These are phyloP conservation scores for Vicugna pacos DNA, from an alignment of 2,113 vertebrate genomes.

Conservation along the genomic window DNA sequence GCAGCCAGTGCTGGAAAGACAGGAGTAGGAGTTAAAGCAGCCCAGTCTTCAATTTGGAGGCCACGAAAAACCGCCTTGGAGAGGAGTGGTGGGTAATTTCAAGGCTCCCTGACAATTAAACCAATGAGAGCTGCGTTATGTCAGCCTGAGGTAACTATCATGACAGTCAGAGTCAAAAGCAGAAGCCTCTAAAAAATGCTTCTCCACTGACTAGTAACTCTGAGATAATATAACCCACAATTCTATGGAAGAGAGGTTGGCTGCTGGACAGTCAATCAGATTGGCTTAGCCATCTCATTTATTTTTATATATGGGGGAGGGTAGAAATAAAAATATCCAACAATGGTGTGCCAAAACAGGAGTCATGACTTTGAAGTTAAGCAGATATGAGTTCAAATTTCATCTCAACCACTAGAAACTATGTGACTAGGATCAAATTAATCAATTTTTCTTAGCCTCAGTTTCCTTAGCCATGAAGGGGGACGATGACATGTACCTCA, in stretches of 20 bases:
- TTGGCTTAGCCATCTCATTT: not conserved
- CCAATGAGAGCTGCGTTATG: not conserved
- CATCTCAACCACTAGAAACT: not conserved
- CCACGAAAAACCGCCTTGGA: not conserved
- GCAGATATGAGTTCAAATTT: not conserved
- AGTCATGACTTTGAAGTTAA: not conserved
- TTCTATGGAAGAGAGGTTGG: not conserved
- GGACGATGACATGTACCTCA: not conserved
- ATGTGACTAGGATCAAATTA: not conserved
- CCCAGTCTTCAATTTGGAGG: not conserved
- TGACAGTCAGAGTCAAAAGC: not conserved
- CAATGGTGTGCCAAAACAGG: not conserved
- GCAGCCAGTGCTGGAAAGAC: not conserved
- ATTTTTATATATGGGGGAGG: not conserved
- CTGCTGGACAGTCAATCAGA: not conserved
- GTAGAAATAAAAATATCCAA: not conserved
- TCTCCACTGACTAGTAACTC: not conserved
- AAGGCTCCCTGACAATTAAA: constrained; percentile 42
- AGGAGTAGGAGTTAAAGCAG: not conserved
- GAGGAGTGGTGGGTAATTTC: not conserved
- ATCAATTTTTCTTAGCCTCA: not conserved
- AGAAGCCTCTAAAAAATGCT: not conserved
- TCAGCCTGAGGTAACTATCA: not conserved
- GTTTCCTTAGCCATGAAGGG: not conserved
- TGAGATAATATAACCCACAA: not conserved